A percentile compares a stretch with the other conserved stretches of the same genome.
phyloP scores from a whole-genome alignment of 2,113 vertebrate genomes.

The Leptocoma aspasia region DNA sequence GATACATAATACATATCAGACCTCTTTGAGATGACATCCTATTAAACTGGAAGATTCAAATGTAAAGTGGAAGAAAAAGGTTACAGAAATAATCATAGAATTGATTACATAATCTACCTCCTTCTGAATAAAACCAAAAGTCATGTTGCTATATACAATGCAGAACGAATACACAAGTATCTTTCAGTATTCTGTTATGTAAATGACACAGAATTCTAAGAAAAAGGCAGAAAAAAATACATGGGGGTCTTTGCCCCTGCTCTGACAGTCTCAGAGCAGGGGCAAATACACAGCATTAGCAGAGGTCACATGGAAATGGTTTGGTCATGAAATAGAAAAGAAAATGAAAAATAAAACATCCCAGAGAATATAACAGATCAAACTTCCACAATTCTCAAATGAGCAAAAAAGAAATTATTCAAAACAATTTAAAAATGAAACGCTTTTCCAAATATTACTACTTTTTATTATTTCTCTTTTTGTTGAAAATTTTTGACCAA shows the following conservation, averaged over 20 bases:
- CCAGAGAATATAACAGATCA: not conserved
- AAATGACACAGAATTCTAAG: not conserved
- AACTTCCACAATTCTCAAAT: not conserved
- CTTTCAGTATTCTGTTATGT: not conserved
- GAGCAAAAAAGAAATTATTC: not conserved
- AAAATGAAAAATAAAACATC: not conserved
- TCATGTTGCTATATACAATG: constrained; percentile 15
- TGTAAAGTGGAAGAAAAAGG: constrained; percentile 53
- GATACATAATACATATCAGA: constrained; percentile 52
- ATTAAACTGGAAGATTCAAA: constrained; percentile 48
- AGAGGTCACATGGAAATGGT: not conserved
- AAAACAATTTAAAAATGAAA: not conserved
- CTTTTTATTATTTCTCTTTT: not conserved
- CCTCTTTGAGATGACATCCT: constrained; percentile 29
- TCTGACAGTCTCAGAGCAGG: not conserved
- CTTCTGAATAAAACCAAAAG: constrained; percentile 41
- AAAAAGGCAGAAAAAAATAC: not conserved
- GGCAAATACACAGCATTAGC: not conserved
- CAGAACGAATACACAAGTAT: not conserved
- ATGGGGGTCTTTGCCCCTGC: not conserved
- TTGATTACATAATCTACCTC: constrained; percentile 55
- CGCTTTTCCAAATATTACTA: not conserved
- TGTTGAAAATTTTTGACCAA: not conserved
- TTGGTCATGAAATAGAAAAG: not conserved
- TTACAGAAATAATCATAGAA: constrained; percentile 56